These are phyloP conservation scores for Metalampra italica DNA, from an alignment of 2,888 invertebrate species.

Conservation along the genomic window DNA sequence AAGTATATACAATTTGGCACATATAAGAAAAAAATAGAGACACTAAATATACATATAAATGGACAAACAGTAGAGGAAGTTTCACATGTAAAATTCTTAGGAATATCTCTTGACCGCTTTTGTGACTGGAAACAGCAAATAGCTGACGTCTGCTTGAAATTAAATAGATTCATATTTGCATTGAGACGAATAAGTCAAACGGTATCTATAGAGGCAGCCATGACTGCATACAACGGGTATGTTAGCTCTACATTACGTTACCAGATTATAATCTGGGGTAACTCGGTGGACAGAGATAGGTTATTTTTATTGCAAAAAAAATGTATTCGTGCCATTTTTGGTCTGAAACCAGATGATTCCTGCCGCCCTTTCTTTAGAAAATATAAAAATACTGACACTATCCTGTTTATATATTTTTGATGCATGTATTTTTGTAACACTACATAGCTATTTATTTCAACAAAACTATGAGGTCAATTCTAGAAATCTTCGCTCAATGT, in stretches of 20 bases:
- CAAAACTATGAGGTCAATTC: no score
- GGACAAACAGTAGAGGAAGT: background rate
- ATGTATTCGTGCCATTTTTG: background rate
- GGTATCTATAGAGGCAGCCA: background rate
- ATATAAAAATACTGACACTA: no score
- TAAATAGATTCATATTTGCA: background rate
- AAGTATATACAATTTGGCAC: background rate
- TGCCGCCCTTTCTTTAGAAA: background rate
- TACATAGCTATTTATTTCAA: no score
- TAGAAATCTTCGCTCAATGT: no score
- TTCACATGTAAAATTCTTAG: background rate
- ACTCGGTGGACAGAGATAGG: background rate
- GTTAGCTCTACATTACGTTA: constrained; percentile 1
- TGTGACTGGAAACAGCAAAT: constrained; percentile 1
- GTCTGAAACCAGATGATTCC: background rate
- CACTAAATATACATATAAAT: background rate
- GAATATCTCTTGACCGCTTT: background rate
- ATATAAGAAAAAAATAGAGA: background rate
- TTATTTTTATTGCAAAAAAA: no score
- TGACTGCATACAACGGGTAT: constrained; percentile 2
- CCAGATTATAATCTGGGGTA: constrained; percentile 1
- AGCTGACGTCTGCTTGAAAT: background rate
- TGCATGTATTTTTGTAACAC: no score
- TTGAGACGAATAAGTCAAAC: background rate
- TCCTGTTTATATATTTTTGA: no score